These are phyloP conservation scores for Poeciliopsis turrubarensis DNA, from an alignment of 2,113 vertebrate genomes.

Conservation along the genomic window DNA sequence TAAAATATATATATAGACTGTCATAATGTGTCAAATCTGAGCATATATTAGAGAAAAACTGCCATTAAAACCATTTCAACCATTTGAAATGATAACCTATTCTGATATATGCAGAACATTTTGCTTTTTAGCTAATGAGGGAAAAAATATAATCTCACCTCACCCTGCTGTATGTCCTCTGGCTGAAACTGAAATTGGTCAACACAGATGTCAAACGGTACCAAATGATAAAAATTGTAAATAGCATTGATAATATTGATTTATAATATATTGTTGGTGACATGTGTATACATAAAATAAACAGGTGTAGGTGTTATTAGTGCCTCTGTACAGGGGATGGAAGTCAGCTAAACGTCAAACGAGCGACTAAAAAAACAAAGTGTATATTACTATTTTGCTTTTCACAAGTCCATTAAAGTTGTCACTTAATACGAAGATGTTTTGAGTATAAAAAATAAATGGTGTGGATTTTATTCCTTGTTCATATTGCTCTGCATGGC, in stretches of 20 bases:
- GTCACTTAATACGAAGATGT: slow-evolving; percentile 61
- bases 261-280: slow-evolving; percentile 76
- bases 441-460: slow-evolving; percentile 59
- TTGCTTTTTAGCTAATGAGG: slow-evolving; percentile 5
- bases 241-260: slow-evolving; percentile 71
- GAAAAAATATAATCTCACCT: neutral
- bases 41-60: slow-evolving; percentile 47
- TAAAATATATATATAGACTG: slow-evolving; percentile 13
- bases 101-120: slow-evolving; percentile 56
- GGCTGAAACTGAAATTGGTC: slow-evolving; percentile 40
- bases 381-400: slow-evolving; percentile 71
- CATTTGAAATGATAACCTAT: slow-evolving; percentile 32
- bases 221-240: slow-evolving; percentile 78
- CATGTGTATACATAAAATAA: slow-evolving; percentile 65
- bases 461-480: slow-evolving; percentile 70
- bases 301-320: slow-evolving; percentile 65
- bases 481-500: slow-evolving; percentile 79
- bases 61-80: slow-evolving; percentile 57
- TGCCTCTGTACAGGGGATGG: slow-evolving; percentile 69
- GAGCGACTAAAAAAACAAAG: slow-evolving; percentile 39
- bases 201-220: slow-evolving; percentile 62
- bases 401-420: slow-evolving; percentile 66
- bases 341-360: slow-evolving; percentile 59
- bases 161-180: neutral
- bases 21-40: slow-evolving; percentile 32